phyloP scores from a whole-genome alignment of 2,797 vertebrate species.

The Thripadectes ignobilis region DNA sequence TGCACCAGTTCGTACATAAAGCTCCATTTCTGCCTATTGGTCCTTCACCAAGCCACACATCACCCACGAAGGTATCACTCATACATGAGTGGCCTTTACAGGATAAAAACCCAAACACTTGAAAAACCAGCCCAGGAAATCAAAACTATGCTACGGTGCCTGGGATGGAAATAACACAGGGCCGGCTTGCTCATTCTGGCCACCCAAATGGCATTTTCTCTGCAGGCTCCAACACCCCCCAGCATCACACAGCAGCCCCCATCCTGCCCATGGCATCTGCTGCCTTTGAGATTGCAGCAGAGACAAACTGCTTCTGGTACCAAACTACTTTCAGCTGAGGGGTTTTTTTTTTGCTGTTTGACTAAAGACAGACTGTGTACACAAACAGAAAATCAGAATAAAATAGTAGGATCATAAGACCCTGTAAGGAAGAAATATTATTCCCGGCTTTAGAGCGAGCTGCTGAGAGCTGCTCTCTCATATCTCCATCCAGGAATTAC shows the following conservation, averaged over 20 bases:
- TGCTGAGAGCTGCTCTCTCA: neutral
- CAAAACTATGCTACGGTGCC: neutral
- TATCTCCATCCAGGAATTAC: constrained; percentile 10
- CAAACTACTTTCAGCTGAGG: neutral
- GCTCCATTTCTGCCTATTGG: neutral
- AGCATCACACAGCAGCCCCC: neutral
- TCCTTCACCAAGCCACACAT: neutral
- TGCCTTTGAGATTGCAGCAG: neutral
- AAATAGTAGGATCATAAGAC: neutral
- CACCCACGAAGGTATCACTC: neutral
- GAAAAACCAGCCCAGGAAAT: neutral
- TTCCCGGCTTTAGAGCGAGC: neutral
- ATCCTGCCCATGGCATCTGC: neutral
- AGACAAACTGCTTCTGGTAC: neutral
- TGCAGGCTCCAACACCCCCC: neutral
- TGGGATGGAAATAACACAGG: neutral
- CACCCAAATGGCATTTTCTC: neutral
- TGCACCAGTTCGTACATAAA: accelerated
- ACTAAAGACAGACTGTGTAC: neutral
- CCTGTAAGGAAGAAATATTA: neutral
- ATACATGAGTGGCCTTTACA: accelerated
- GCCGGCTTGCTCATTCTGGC: neutral
- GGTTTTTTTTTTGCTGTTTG: neutral
- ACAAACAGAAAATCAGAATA: constrained; percentile 2
- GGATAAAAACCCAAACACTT: neutral